Percentiles rank a stretch among this genome's conserved stretches.
phyloP scores from a whole-genome alignment of 2,888 invertebrate species.

The Phoronis australis region DNA sequence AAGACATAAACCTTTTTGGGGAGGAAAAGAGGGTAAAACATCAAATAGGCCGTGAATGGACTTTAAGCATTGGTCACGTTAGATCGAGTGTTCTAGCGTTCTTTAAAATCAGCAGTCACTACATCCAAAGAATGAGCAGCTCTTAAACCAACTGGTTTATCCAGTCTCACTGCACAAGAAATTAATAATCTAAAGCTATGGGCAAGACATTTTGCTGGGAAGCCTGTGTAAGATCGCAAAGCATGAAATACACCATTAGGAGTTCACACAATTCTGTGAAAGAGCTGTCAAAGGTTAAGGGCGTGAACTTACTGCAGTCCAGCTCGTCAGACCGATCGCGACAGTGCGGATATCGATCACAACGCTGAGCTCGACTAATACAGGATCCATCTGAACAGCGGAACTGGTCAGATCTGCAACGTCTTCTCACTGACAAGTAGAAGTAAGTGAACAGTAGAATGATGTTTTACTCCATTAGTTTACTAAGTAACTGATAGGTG shows the following conservation, averaged over 20 bases:
- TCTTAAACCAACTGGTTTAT: too few species aligned
- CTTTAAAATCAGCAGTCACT: too few species aligned
- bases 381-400: conserved; percentile 33
- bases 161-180: too few species aligned
- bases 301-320: conserved; percentile 19
- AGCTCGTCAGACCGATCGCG: conserved; percentile 38
- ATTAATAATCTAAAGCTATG: not conserved
- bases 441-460: not conserved
- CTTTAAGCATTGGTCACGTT: too few species aligned
- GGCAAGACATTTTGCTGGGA: not conserved
- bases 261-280: too few species aligned
- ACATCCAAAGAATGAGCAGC: too few species aligned
- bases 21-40: too few species aligned
- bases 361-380: conserved; percentile 21
- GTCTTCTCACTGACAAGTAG: conserved; percentile 5
- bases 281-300: too few species aligned
- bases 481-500: too few species aligned
- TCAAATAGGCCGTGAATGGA: too few species aligned
- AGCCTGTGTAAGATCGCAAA: not conserved
- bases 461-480: not conserved
- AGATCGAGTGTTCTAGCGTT: too few species aligned
- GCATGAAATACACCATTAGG: not conserved
- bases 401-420: conserved; percentile 30
- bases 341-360: conserved; percentile 40
- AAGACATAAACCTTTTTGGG: too few species aligned